Evolutionary conservation across 1,140 invertebrate species (phyloP), one percentile per base, ranked within the genome.

Genomic region (Drosophila ogumai): DNA sequence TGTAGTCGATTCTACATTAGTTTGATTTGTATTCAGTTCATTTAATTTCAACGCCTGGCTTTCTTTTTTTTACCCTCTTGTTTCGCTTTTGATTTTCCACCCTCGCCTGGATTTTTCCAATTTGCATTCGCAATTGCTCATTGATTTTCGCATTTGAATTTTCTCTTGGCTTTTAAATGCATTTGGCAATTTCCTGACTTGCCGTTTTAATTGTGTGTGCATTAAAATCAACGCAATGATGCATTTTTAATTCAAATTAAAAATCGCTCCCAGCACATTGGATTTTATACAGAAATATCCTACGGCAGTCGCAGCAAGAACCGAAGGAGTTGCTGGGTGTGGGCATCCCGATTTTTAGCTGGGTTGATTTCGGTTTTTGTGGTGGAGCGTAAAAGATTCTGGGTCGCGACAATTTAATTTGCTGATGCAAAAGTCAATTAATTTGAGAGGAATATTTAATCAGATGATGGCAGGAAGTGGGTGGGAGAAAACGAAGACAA

Each of bases 161-260:
- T 87, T 90, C 73, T 66, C 79, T 50, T 60, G 34, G 50, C 65
- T 79, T 87, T 84, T 81, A 90, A 88, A 88, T 90, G 80, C 81
- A 78, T 78, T 74, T 84, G 60, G 85, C 84, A 90, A 90, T 88
- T 88, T 88, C 80, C 84, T 90, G 80, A 81, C 81, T 88, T 90
- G 73, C 85, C 69, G 59, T 90, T 90, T 88, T 90, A 88, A 88
- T 88, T 84, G 85, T 80, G 65, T 80, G 66, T 78, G 80, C 84
- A 87, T 87, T 88, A 74, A 90, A 75, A 88, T 90, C 85, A 77
- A 61, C 63, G 73, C 85, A 88, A 38, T 79, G 84, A 80, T 88
- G 82, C 84, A 88, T 88, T 80, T 88, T 90, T 65, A 90, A 88
- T 88, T 80, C 73, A 90, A 90, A 84, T 84, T 88, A 88, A 88